Evolutionary conservation across 2,797 vertebrate species (phyloP), one percentile per base, ranked within the genome.

Genomic region (Muraenolepis orangiensis): DNA sequence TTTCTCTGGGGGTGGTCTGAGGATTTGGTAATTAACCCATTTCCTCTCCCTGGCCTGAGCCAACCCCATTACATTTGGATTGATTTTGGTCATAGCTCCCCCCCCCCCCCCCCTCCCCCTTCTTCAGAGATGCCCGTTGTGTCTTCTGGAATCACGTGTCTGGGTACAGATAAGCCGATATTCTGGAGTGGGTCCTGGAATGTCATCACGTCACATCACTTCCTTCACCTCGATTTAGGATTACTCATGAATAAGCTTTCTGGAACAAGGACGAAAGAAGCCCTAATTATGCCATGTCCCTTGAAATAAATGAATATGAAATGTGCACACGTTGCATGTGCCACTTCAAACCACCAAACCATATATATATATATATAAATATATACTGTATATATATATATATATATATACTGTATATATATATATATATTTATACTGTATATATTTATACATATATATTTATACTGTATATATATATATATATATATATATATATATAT

Each of bases 21-120:
- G 76, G 81, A 82, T 75, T 78, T 66, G 13, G 79, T 88, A 88
- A 91, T 90, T 88, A 89, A 83, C 80, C 82, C 75, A 80, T 85
- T 75, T 80, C 80, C 82, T 74, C 70, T 74, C 74, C 78, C 85
- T 83, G 78, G 83, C 83, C 74, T 72, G 29, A 70, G 80, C 78
- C 75, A 70, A 57, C 69, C 34, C 4, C 74, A 80, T 76, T 30
- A 76, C 81, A 66, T 38, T 84, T 84, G 73, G 18, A 64, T 2
- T 26, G 78, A 82, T 75, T 76, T 76, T 51, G 70, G 72, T 73
- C 71, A 74, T 18, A 57, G 61, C 57, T 61, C 57, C 57, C 57
- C 16, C 57, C 1, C n/a, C 26, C 23, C 46, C 46, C 46, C 46
- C 20, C 36, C 36, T 11, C 36, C 8, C 40, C 40, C 40, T 5